phyloP scores from a whole-genome alignment of 2,888 invertebrate genomes.

The Ichneumoninae sp. region DNA sequence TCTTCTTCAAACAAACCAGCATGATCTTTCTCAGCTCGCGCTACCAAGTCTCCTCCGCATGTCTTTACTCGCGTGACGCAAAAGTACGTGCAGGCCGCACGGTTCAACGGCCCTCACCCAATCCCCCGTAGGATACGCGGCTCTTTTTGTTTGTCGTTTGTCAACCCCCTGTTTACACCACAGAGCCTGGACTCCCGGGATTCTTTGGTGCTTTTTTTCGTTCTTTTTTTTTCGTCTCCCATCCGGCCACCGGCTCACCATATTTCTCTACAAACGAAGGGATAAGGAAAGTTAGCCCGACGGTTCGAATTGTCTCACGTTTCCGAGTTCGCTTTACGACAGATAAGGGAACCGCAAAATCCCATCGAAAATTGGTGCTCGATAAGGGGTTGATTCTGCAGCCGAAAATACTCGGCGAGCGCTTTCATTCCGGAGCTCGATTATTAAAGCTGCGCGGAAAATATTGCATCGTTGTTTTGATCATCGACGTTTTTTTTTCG shows the following conservation, averaged over 20 bases:
- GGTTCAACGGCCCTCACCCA: constrained; percentile 57
- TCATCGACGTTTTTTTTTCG: no score
- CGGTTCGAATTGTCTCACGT: constrained; percentile 63
- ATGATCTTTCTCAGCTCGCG: constrained; percentile 56
- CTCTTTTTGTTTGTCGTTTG: constrained; percentile 74
- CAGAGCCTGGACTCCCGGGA: constrained; percentile 53
- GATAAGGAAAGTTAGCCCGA: constrained; percentile 60
- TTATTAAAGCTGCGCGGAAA: neutral
- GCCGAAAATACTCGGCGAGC: neutral
- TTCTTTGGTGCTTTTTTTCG: constrained; percentile 37
- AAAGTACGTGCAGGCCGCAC: constrained; percentile 43
- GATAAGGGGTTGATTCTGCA: neutral
- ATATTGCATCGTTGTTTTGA: no score
- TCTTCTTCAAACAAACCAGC: constrained; percentile 69
- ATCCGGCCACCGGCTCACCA: neutral
- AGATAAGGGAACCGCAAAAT: constrained; percentile 13
- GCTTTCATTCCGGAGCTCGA: neutral
- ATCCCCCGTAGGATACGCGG: constrained; percentile 33
- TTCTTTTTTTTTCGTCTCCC: constrained; percentile 23
- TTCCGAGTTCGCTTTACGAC: constrained; percentile 41
- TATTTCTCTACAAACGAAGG: neutral
- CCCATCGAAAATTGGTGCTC: constrained; percentile 18
- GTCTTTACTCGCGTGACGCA: constrained; percentile 41
- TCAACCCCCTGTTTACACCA: constrained; percentile 77
- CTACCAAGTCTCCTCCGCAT: constrained; percentile 38